phyloP scores from a whole-genome alignment of 2,113 vertebrate species.

The Mystacornis crossleyi region DNA sequence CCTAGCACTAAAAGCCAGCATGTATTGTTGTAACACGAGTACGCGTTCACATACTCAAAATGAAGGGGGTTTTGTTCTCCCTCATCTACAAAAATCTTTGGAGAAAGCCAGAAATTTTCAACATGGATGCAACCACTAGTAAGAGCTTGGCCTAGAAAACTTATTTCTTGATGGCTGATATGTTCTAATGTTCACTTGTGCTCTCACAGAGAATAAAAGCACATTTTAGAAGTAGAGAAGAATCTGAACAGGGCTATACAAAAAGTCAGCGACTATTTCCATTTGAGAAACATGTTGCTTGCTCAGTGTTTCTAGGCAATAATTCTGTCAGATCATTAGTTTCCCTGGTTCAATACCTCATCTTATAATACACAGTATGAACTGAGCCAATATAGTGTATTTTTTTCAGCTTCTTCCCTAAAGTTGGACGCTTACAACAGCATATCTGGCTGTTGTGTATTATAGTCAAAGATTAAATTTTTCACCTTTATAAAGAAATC shows the following conservation, averaged over 20 bases:
- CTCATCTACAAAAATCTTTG: neutral
- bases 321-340: neutral
- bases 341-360: neutral
- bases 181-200: neutral
- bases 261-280: fast-evolving
- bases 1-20: neutral
- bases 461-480: neutral
- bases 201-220: neutral
- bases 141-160: neutral
- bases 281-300: neutral
- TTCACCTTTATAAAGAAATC: neutral
- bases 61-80: neutral
- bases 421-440: neutral
- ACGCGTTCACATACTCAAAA: neutral
- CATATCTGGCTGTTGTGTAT: neutral
- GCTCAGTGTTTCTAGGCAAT: neutral
- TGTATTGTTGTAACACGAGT: neutral
- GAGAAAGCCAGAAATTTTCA: neutral
- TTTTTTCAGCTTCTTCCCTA: neutral
- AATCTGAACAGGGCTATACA: neutral
- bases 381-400: neutral
- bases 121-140: neutral
- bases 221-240: neutral
- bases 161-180: neutral
- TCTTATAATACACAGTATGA: neutral